These are phyloP conservation scores for Melinaea marsaeus DNA, from an alignment of 2,888 invertebrate genomes.

Conservation along the genomic window DNA sequence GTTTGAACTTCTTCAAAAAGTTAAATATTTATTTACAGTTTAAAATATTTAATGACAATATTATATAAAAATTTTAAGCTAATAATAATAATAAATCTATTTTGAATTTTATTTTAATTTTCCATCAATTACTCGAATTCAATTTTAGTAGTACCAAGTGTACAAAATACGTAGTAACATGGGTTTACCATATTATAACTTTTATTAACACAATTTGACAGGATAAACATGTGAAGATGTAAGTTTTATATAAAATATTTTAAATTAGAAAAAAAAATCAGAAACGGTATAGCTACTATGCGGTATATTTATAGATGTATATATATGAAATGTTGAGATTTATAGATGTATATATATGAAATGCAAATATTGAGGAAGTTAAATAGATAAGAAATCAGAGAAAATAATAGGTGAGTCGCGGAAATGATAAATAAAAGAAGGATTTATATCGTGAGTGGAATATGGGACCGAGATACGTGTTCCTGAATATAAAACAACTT, in stretches of 20 bases:
- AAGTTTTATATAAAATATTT: not conserved
- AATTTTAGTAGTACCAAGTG: too few species aligned
- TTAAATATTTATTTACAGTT: too few species aligned
- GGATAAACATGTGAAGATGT: too few species aligned
- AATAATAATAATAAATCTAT: too few species aligned
- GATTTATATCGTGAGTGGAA: constrained; percentile 37
- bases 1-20: too few species aligned
- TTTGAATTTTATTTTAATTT: too few species aligned
- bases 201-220: too few species aligned
- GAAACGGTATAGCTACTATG: not conserved
- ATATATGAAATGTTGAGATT: constrained; percentile 6
- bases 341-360: constrained; percentile 5
- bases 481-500: constrained; percentile 21
- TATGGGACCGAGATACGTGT: constrained; percentile 23
- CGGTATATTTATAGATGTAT: not conserved
- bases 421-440: constrained; percentile 31
- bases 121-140: too few species aligned
- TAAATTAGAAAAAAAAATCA: not conserved
- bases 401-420: constrained; percentile 18
- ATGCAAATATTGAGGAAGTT: not conserved
- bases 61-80: too few species aligned
- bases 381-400: constrained; percentile 7
- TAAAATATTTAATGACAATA: too few species aligned
- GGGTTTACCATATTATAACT: too few species aligned
- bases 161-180: too few species aligned